Evolutionary conservation across 2,888 invertebrate genomes (phyloP).

Genomic region (Sinohyriopsis cumingii): DNA sequence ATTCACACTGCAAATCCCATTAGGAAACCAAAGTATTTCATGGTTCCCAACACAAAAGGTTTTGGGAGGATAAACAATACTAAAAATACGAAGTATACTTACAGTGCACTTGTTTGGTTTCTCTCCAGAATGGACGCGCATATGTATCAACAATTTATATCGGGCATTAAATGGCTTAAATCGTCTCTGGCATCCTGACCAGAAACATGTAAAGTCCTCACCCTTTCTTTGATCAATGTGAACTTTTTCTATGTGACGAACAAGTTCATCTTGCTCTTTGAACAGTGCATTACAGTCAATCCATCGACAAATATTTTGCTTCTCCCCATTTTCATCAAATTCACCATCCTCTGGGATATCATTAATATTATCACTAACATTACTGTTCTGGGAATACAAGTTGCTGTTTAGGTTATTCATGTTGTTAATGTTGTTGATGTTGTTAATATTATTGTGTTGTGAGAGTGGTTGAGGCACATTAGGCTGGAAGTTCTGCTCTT

Average conservation of each 20-base stretch:
- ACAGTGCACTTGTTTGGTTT: conserved; percentile 72
- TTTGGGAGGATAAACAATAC: too few species aligned
- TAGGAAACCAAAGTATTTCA: too few species aligned
- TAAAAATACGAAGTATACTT: conserved; percentile 35
- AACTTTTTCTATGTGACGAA: conserved; percentile 69
- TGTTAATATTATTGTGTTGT: conserved; percentile 34
- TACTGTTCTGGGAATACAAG: conserved; percentile 36
- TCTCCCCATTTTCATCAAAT: conserved; percentile 59
- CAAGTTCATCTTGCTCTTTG: conserved; percentile 68
- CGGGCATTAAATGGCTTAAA: conserved; percentile 71
- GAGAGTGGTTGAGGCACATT: conserved; percentile 36
- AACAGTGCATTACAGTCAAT: conserved; percentile 68
- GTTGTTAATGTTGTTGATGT: conserved; percentile 41
- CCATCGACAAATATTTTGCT: conserved; percentile 66
- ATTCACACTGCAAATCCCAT: too few species aligned
- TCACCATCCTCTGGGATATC: conserved; percentile 38
- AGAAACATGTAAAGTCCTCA: conserved; percentile 71
- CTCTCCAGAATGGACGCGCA: conserved; percentile 71
- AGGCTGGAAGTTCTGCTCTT: conserved; percentile 38
- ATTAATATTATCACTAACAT: conserved; percentile 27
- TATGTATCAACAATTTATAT: conserved; percentile 71
- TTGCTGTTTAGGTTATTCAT: conserved; percentile 45
- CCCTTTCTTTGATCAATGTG: conserved; percentile 71
- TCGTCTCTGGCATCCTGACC: conserved; percentile 68
- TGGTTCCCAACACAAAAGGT: too few species aligned